Evolutionary conservation across 35 echinoderm and acorn worm species (phyloP), one percentile per base, ranked within the genome.

Genomic region (Ptychodera flava): DNA sequence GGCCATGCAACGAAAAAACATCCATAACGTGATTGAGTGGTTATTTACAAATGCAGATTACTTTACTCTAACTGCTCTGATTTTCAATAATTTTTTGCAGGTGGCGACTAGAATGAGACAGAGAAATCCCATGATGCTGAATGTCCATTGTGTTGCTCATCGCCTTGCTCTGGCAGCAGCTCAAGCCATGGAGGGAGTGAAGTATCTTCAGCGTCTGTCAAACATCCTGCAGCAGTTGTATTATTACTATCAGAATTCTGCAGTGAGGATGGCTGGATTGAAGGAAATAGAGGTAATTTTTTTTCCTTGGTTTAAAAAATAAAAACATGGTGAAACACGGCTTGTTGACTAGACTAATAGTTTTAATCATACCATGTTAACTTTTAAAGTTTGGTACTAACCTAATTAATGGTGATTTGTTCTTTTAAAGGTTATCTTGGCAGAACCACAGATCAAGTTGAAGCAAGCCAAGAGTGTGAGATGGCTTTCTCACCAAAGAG

Each of bases 401-500:
- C 1, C 1, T 31, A 79, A 30, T 30, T 30, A 79, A 30, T 79
- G 1, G 32, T 30, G 1, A 28, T 28, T 30, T 79, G 29, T 79
- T 79, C 32, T 10, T 10, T 30, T n/a, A n/a, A n/a, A 79, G 78
- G 32, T 28, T 1, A 79, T 79, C 28, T 79, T 79, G 78, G 78
- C 28, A 10, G 78, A 79, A 1, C 32, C 78, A 6, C 33, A 88
- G 32, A 37, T 81, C 12, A 78, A 79, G 75, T 31, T 79, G 28
- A 79, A 79, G 32, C 28, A 79, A 79, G 78, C 78, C 32, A 79
- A 79, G 32, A 31, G 28, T 1, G 78, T 79, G 1, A 79, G 78
- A 31, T 79, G 78, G 78, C 78, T 79, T 79, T 79, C 78, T 30
- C 78, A 79, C 32, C 78, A 79, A 10, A 79, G 28, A 79, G 78